phyloP scores from a whole-genome alignment of 2,113 vertebrate genomes.

The Cryptomyrus ogoouensis region DNA sequence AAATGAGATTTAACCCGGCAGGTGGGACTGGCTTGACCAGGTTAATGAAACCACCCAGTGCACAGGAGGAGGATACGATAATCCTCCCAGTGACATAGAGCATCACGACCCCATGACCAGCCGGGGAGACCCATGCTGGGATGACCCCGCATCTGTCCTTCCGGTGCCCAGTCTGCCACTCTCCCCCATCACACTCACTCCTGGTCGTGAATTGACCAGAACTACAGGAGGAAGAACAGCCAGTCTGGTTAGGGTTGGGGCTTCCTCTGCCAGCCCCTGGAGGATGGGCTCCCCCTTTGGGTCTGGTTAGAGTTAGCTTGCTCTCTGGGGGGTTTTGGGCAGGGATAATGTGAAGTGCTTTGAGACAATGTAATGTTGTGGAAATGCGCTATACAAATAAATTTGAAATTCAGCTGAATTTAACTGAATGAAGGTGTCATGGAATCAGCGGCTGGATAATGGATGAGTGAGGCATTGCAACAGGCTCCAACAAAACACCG shows the following conservation, averaged over 20 bases:
- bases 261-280: no score
- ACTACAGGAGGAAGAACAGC: neutral
- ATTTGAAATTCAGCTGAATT: neutral
- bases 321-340: neutral
- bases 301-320: neutral
- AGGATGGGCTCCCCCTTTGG: no score
- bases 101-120: neutral
- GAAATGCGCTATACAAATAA: neutral
- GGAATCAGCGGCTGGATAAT: neutral
- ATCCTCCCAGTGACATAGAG: constrained; percentile 21
- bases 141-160: neutral
- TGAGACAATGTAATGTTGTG: neutral
- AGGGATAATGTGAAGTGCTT: neutral
- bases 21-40: neutral
- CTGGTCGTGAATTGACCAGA: neutral
- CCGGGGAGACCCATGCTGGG: neutral
- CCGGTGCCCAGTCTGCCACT: neutral
- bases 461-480: neutral
- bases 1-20: neutral
- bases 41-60: neutral
- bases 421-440: neutral
- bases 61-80: neutral
- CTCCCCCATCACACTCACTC: neutral
- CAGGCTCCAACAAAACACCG: neutral
- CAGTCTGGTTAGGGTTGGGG: neutral